phyloP scores from a whole-genome alignment of 2,113 vertebrate species.

The Mesocricetus auratus region DNA sequence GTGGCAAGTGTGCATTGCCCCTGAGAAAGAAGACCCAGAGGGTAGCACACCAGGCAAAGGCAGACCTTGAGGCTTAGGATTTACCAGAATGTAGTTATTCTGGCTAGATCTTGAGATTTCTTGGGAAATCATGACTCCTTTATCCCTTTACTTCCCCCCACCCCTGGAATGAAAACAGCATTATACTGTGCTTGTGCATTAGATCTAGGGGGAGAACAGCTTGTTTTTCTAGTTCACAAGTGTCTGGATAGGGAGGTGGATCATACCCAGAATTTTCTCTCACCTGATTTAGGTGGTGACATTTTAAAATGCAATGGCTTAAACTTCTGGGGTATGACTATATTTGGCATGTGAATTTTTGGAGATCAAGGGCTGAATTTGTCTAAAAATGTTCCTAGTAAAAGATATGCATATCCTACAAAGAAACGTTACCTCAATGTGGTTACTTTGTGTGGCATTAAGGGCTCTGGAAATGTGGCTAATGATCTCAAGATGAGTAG shows the following conservation, averaged over 20 bases:
- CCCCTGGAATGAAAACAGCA: not conserved
- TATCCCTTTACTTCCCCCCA: not conserved
- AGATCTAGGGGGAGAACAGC: not conserved
- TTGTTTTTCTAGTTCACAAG: conserved; percentile 23
- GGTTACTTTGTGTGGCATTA: not conserved
- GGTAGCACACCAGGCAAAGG: not conserved
- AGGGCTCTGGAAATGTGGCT: not conserved
- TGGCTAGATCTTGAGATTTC: not conserved
- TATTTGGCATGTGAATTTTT: not conserved
- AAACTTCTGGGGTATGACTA: not conserved
- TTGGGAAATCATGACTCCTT: not conserved
- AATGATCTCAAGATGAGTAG: not conserved
- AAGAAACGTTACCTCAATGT: not conserved
- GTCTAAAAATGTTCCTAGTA: not conserved
- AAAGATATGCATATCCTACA: not conserved
- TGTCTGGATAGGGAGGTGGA: not conserved
- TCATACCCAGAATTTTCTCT: not conserved
- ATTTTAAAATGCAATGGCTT: not conserved
- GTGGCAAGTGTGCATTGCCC: not conserved
- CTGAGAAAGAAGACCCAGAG: not conserved
- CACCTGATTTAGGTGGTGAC: not conserved
- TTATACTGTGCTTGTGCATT: not conserved
- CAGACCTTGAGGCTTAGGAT: not conserved
- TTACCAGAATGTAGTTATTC: not conserved
- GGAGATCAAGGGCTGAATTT: not conserved